Conservation (phyloP, 1,140 invertebrate genomes). For the Manduca sexta region DNA sequence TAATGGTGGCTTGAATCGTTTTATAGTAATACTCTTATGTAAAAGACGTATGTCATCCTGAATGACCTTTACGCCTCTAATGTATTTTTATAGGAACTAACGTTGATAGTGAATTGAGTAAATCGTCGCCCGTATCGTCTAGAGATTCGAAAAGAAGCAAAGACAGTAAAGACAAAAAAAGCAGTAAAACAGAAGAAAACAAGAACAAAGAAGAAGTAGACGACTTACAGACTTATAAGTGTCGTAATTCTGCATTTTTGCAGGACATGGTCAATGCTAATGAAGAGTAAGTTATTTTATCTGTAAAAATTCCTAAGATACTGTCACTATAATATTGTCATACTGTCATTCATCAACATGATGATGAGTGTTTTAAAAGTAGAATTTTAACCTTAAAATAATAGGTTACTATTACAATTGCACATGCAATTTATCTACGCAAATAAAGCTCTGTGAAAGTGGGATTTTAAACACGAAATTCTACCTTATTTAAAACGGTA, state of each 20-base stretch:
- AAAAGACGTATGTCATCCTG: too few relatives aligned
- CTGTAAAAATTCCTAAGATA: background rate
- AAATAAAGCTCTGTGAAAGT: too few relatives aligned
- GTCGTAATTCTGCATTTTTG: slow-evolving; percentile 74
- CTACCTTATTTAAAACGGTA: too few relatives aligned
- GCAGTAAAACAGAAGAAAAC: slow-evolving; percentile 57
- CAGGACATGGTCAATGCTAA: slow-evolving; percentile 75
- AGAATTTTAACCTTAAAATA: too few relatives aligned
- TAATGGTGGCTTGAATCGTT: too few relatives aligned
- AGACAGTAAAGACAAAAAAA: slow-evolving; percentile 72
- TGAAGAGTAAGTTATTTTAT: slow-evolving; percentile 71
- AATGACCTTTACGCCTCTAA: background rate
- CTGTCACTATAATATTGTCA: background rate
- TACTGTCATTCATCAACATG: slow-evolving; percentile 2
- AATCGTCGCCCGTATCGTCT: slow-evolving; percentile 83
- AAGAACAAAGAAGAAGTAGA: slow-evolving; percentile 77
- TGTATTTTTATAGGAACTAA: slow-evolving; percentile 59
- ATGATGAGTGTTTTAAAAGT: too few relatives aligned
- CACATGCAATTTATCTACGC: too few relatives aligned
- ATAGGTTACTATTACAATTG: too few relatives aligned
- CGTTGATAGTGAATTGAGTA: slow-evolving; percentile 83
- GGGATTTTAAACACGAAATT: too few relatives aligned
- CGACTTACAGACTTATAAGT: slow-evolving; percentile 72
- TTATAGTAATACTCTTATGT: too few relatives aligned
- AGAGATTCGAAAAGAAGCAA: slow-evolving; percentile 85